Evolutionary conservation across 2,888 invertebrate species (phyloP).

Genomic region (Athalia rosae): DNA sequence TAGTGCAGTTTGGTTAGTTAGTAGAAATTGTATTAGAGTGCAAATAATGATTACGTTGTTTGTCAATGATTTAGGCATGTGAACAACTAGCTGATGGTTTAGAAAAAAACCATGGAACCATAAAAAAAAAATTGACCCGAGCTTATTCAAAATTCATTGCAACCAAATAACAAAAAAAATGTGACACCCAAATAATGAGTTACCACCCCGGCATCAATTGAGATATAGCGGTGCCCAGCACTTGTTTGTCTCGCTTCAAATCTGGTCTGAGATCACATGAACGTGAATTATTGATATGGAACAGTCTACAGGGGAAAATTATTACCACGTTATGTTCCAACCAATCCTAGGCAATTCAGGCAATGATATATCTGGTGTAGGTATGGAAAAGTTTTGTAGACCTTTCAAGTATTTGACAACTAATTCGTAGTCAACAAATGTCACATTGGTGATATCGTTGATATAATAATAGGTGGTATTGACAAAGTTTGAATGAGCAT

Average conservation of each 20-base stretch:
- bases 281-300: neutral
- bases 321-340: constrained; percentile 63
- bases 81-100: neutral
- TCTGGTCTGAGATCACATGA: neutral
- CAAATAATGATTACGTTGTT: neutral
- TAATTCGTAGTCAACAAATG: constrained; percentile 61
- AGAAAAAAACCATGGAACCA: neutral
- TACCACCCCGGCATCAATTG: constrained; percentile 3
- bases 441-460: constrained; percentile 62
- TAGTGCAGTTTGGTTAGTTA: neutral
- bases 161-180: neutral
- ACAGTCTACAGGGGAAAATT: constrained; percentile 14
- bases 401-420: constrained; percentile 63
- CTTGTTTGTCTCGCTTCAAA: neutral
- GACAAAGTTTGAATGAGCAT: constrained; percentile 65
- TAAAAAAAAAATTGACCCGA: neutral
- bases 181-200: neutral
- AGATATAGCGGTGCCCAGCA: constrained; percentile 11
- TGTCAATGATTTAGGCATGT: neutral
- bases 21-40: constrained; percentile 5
- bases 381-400: constrained; percentile 61
- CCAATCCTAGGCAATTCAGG: constrained; percentile 63
- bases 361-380: constrained; percentile 65
- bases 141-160: neutral
- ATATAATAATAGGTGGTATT: constrained; percentile 66